Evolutionary conservation across 2,797 vertebrate genomes (phyloP), one percentile per base, ranked within the genome.

Genomic region (Graptemys geographica): DNA sequence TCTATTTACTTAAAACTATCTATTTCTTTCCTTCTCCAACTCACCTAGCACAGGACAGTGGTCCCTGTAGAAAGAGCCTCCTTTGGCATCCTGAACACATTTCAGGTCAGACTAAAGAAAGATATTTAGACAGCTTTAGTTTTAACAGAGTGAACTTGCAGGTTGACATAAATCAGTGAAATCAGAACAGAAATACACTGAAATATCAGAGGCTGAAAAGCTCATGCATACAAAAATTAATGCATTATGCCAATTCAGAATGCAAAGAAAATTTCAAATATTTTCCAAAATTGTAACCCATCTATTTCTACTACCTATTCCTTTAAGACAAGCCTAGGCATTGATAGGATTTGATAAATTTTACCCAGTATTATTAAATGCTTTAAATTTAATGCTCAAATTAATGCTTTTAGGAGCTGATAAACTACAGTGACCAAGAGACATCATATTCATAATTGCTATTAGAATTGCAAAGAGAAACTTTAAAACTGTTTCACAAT

Each of bases 51-150:
- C 99, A 92, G 99, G 99, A 97, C 99, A 99, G 97, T 99, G 99
- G 97, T 99, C 99, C 98, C 99, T 98, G 98, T 99, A 99, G 98
- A 99, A 99, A 41, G 99, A 99, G 86, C 99, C 99, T 97, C 99
- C 99, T 99, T 99, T 99, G 95, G 99, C 99, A 98, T 99, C 99
- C 97, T 99, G 99, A 92, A 99, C 99, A 97, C 99, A 99, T 97
- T 99, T 99, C 95, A 99, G 98, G 96, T 99, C 99, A 96, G 99
- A 99, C 99, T 99, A 96, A 1, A 21, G 89, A 95, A 91, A 95
- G 79, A 94, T 96, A 97, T 93, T 59, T 37, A 90, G 52, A 95
- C 31, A 96, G 28, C n/a, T 69, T 96, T 92, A 97, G 87, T 76
- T 53, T 33, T 81, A 47, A 81, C 62, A 69, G 44, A 72, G 47